A percentile compares a stretch with the other conserved stretches of the same genome.
phyloP scores from a whole-genome alignment of 2,113 vertebrate species.

The Thryonomys swinderianus region DNA sequence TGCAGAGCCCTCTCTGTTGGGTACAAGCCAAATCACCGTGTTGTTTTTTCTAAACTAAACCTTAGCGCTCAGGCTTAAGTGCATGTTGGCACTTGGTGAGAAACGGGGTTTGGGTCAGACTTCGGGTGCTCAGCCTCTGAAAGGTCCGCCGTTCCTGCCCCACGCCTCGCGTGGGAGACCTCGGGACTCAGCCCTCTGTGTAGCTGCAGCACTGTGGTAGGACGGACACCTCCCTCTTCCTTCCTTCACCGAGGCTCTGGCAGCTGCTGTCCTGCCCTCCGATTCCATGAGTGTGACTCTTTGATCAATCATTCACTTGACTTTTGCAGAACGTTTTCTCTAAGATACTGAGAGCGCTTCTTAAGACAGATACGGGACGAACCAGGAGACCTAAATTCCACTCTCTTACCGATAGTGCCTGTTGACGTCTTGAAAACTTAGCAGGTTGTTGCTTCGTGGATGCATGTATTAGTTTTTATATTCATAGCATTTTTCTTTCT shows the following conservation, averaged over 20 bases:
- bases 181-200: not conserved
- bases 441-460: not conserved
- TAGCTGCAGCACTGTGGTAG: not conserved
- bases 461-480: not conserved
- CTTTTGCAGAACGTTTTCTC: not conserved
- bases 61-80: not conserved
- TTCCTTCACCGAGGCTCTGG: not conserved
- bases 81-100: not conserved
- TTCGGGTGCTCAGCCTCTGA: not conserved
- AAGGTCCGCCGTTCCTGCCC: not conserved
- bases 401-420: not conserved
- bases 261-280: not conserved
- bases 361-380: not conserved
- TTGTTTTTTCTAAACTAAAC: not conserved
- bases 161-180: too few species aligned
- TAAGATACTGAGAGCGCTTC: not conserved
- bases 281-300: not conserved
- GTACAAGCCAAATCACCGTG: not conserved
- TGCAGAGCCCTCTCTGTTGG: too few species aligned
- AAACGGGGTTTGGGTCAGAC: not conserved
- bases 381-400: not conserved
- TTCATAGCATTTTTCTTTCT: constrained; percentile 16
- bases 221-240: not conserved
- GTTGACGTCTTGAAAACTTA: not conserved
- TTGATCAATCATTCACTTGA: not conserved